Conservation (phyloP, 1,140 invertebrate genomes). For the Drosophila arizonae region DNA sequence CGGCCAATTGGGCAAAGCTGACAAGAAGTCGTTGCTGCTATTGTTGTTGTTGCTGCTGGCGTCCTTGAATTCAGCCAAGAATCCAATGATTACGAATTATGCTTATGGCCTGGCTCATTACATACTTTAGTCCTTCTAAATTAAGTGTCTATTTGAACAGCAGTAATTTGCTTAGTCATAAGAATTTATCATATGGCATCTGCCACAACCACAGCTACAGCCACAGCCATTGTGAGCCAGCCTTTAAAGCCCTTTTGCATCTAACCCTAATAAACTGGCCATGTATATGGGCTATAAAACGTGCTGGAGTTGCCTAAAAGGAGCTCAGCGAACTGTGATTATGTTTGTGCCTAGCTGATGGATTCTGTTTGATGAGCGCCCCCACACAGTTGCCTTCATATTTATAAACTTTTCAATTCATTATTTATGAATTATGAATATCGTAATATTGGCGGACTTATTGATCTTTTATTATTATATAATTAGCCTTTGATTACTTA, state of each 20-base stretch:
- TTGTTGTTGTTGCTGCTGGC: slow-evolving; percentile 4
- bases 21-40: slow-evolving; percentile 41
- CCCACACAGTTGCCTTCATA: too few relatives aligned
- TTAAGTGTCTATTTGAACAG: slow-evolving; percentile 48
- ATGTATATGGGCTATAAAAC: neutral
- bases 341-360: slow-evolving; percentile 1
- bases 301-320: neutral
- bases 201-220: neutral
- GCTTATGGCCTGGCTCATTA: slow-evolving; percentile 42
- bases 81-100: slow-evolving; percentile 54
- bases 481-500: too few relatives aligned
- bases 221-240: too few relatives aligned
- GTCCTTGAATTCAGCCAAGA: slow-evolving; percentile 51
- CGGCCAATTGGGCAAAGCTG: slow-evolving; percentile 74
- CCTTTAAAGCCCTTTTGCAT: too few relatives aligned
- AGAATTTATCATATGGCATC: slow-evolving; percentile 34
- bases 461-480: too few relatives aligned
- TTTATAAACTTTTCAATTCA: too few relatives aligned
- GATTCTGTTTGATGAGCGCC: neutral
- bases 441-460: neutral
- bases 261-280: slow-evolving; percentile 6
- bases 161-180: slow-evolving; percentile 12
- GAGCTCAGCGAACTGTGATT: slow-evolving; percentile 1
- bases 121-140: slow-evolving; percentile 41
- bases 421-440: neutral